Evolutionary conservation across 2,797 vertebrate genomes (phyloP).

Genomic region (Pantherophis vulpinus): DNA sequence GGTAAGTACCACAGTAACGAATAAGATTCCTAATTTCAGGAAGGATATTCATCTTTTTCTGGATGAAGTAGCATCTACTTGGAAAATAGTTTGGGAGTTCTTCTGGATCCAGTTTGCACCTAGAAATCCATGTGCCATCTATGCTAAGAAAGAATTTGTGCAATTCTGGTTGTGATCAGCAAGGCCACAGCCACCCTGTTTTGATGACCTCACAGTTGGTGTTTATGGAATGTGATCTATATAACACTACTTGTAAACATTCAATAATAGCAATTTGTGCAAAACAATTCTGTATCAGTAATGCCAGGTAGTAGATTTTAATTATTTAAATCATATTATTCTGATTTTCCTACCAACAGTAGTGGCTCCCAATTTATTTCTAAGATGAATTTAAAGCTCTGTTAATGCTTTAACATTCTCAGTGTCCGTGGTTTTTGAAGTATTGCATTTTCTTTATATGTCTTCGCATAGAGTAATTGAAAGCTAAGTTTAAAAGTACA

Average conservation of each 20-base stretch:
- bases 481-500: not conserved
- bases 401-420: not conserved
- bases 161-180: not conserved
- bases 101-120: not conserved
- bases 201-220: not conserved
- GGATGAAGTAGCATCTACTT: not conserved
- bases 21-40: not conserved
- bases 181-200: not conserved
- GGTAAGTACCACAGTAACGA: not conserved
- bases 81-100: not conserved
- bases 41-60: not conserved
- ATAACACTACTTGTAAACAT: not conserved
- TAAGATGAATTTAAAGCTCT: not conserved
- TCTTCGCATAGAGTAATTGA: not conserved
- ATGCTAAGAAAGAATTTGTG: not conserved
- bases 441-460: not conserved
- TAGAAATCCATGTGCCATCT: not conserved
- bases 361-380: not conserved
- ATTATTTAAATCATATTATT: not conserved
- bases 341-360: not conserved
- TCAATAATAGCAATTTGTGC: not conserved
- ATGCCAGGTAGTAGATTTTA: not conserved
- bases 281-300: not conserved
- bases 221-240: not conserved
- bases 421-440: not conserved